These are phyloP conservation scores for Luperina testacea DNA, from an alignment of 2,888 invertebrate genomes.

Conservation along the genomic window DNA sequence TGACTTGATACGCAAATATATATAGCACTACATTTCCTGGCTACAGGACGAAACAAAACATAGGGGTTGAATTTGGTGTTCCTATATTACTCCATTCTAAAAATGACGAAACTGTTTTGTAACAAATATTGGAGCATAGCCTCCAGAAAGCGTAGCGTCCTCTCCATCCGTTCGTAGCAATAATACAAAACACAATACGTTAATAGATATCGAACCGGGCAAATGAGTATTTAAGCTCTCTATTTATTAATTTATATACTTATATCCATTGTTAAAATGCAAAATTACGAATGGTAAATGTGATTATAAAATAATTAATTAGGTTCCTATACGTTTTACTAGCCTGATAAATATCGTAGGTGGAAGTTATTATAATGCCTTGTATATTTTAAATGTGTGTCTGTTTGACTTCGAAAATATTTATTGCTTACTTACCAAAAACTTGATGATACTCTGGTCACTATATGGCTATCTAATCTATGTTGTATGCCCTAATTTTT, in stretches of 20 bases:
- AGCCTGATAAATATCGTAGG: constrained; percentile 1
- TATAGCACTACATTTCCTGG: constrained; percentile 14
- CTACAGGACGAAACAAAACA: constrained; percentile 6
- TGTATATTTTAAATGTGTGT: constrained; percentile 5
- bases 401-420: constrained; percentile 1
- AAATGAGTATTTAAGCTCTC: too few species aligned
- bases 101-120: not conserved
- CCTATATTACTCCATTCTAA: not conserved
- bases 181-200: not conserved
- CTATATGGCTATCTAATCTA: constrained; percentile 33
- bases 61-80: constrained; percentile 9
- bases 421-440: constrained; percentile 4
- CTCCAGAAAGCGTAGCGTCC: not conserved
- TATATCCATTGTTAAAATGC: not conserved
- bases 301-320: not conserved
- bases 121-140: not conserved
- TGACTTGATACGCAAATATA: constrained; percentile 43
- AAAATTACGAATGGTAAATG: not conserved
- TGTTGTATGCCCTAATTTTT: constrained; percentile 35
- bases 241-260: not conserved
- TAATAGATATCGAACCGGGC: not conserved
- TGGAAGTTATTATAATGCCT: constrained; percentile 5
- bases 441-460: not conserved
- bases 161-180: not conserved
- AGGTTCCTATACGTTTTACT: not conserved